Evolutionary conservation across 2,797 vertebrate species (phyloP), one percentile per base, ranked within the genome.

Genomic region (Vireo griseus): DNA sequence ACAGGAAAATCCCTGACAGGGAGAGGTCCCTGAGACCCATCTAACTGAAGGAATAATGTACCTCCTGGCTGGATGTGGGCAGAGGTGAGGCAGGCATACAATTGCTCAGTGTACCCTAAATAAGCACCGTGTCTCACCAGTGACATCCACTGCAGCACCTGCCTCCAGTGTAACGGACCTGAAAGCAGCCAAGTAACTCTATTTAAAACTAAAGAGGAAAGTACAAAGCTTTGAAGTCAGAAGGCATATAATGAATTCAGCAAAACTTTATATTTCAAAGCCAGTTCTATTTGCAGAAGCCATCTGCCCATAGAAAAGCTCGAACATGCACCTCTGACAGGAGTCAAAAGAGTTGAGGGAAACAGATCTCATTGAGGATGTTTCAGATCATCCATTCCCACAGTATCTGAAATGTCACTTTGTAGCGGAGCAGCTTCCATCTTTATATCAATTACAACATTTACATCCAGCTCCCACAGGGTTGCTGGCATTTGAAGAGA

Each of bases 211-310:
- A 68, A 92, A 95, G 94, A 93, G 80, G 83, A 82, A 93, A 95
- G 80, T 76, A 83, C 86, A 94, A 88, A 92, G 80, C 94, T 97
- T 97, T 97, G 95, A 96, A 95, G 93, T 96, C 90, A 93, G 93
- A 90, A 95, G 88, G 92, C 52, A 6, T 81, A 86, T 95, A 93
- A 95, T 82, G 90, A 94, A 95, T 97, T 90, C 94, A 63, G 86
- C 71, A 94, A 92, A 96, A 97, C 92, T 95, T 94, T 84, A 31
- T 95, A 86, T 96, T 97, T 96, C 95, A 97, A 95, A 97, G 95
- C 47, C 28, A 4, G 63, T 86, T 96, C 94, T 95, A 95, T 97
- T 95, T 93, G 95, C 86, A 96, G 93, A 94, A 93, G 77, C 93
- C 95, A 95, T 96, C 93, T 95, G 95, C 86, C 90, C 93, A 87